Base-by-base conservation (phyloP, 1,140 invertebrate genomes). In the Dendroctonus ponderosae region DNA sequence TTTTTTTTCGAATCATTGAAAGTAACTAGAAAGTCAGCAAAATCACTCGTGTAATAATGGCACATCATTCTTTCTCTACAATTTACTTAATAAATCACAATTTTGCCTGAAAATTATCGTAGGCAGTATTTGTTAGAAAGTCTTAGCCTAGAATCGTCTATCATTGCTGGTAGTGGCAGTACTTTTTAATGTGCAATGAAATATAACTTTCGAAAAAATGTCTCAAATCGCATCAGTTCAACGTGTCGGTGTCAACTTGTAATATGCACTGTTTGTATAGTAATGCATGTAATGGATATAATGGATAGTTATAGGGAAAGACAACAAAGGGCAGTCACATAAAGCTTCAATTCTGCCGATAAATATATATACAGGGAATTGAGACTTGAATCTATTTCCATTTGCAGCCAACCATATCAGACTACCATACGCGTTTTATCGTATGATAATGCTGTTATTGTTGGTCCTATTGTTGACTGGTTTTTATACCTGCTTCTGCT, bases 31-130 rank as follows among this genome's bases (percentile, higher is more conserved):
- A 62, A 42, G 48, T 65, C 53, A 65, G 62, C 50, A 66, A 69
- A 65, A 63, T 62, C 63, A 66, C 63, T 70, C 66, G 56, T 50
- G 11, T 53, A 69, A 71, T 71, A 67, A 67, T 67, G 69, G 67
- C 61, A 49, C 38, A 67, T 61, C 49, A 67, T 54, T 56, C 44
- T 44, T 58, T 53, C 26, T 39, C 43, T 63, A 60, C 53, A 44
- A 51, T 44, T 66, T 66, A 53, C 12, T 57, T 56, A 52, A 60
- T 62, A 52, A 66, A 66, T 66, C 64, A 66, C 64, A 66, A 60
- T 63, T 12, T 54, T 12, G 62, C 60, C 49, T 65, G 38, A 56
- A 56, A 56, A 56, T 56, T 46, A 41, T 56, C 57, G 37, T 65
- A 56, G 62, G 60, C 60, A 62, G 60, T 62, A 52, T 53, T 42